phyloP scores from a whole-genome alignment of 2,113 vertebrate species.

The Ciconia stormi region DNA sequence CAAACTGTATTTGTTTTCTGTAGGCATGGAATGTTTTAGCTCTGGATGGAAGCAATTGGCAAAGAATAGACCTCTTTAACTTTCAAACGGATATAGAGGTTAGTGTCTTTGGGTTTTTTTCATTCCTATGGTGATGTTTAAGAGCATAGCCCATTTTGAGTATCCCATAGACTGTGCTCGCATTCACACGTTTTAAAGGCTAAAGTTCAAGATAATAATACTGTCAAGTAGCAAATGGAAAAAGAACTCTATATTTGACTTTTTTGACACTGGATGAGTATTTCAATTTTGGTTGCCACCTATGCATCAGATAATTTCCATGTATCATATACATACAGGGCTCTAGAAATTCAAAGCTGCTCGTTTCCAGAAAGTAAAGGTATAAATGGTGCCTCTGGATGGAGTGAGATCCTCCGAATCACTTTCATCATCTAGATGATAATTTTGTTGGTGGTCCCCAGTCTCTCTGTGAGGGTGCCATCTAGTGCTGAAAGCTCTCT shows the following conservation, averaged over 20 bases:
- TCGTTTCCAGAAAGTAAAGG: not conserved
- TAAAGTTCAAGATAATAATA: not conserved
- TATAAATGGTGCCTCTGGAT: not conserved
- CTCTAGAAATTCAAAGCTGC: not conserved
- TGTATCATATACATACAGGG: not conserved
- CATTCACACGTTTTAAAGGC: not conserved
- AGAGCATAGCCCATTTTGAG: not conserved
- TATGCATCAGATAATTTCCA: not conserved
- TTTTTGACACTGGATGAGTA: not conserved
- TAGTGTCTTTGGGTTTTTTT: constrained; percentile 24
- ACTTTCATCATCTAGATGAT: not conserved
- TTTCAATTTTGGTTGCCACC: not conserved
- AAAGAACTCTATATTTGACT: not conserved
- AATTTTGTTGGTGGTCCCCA: not conserved
- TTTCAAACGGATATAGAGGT: constrained; percentile 98
- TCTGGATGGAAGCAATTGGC: constrained; percentile 96
- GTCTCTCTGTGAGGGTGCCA: not conserved
- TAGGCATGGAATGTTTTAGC: constrained; percentile 96
- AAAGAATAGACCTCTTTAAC: constrained; percentile 96
- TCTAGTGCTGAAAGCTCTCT: constrained; percentile 16
- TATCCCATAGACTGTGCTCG: not conserved
- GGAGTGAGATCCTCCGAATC: not conserved
- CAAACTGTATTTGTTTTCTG: constrained; percentile 1
- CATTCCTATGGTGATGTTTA: not conserved
- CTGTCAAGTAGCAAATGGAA: not conserved